These are phyloP conservation scores for Chloroclystis v-ata DNA, from an alignment of 2,888 invertebrate species.

Conservation along the genomic window DNA sequence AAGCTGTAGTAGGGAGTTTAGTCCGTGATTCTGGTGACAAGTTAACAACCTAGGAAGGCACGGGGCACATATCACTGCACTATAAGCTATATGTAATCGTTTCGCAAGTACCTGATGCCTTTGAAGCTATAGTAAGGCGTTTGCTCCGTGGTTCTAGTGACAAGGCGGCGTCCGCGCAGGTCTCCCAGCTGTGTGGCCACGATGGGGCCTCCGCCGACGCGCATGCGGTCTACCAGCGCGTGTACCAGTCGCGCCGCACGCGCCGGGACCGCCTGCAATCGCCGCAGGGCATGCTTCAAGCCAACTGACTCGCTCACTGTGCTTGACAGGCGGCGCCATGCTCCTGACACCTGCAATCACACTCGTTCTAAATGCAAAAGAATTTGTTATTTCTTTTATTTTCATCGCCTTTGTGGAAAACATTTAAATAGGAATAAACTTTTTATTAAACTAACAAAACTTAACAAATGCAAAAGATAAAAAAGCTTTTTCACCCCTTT, in stretches of 20 bases:
- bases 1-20: not conserved
- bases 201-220: slow-evolving; percentile 72
- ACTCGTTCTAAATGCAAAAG: too few species aligned
- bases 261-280: slow-evolving; percentile 69
- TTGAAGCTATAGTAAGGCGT: slow-evolving; percentile 71
- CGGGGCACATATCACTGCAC: too few species aligned
- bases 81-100: too few species aligned
- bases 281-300: slow-evolving; percentile 65
- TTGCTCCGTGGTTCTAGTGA: slow-evolving; percentile 59
- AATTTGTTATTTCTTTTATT: too few species aligned
- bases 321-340: slow-evolving; percentile 68
- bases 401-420: too few species aligned
- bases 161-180: slow-evolving; percentile 62
- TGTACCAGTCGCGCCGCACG: slow-evolving; percentile 71
- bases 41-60: too few species aligned
- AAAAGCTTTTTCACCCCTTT: too few species aligned
- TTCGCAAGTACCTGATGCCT: slow-evolving; percentile 66
- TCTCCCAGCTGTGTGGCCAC: slow-evolving; percentile 60
- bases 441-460: too few species aligned
- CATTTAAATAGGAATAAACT: too few species aligned
- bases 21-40: not conserved
- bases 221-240: slow-evolving; percentile 70
- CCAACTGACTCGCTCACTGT: slow-evolving; percentile 73
- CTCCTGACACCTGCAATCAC: slow-evolving; percentile 59
- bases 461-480: too few species aligned